Base-by-base conservation (phyloP, 2,797 vertebrate genomes). In the Gymnoscopelus microlampas region DNA sequence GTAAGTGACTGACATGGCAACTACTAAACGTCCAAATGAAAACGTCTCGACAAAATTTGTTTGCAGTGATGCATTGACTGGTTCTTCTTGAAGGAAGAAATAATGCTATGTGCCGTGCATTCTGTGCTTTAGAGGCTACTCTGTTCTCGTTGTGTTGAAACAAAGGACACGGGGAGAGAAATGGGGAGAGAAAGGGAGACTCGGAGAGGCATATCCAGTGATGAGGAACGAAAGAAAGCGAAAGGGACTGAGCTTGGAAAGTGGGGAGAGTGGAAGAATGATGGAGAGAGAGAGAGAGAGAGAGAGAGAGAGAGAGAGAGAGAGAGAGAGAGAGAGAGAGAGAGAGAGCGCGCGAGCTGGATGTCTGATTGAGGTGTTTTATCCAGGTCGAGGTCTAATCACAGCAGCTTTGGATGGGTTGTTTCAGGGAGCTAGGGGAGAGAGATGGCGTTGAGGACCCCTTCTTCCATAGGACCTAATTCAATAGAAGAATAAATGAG, bases 401-500 rank as follows among this genome's bases (percentile, higher is more conserved):
- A 81, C 62, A 51, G 78, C 57, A 73, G 62, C 79, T 39, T 80
- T 61, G 80, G 82, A 84, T 65, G 78, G 53, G 39, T 83, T 80
- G 74, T 89, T 89, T 84, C 73, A 84, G 85, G 85, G 84, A 83
- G 60, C 39, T 1, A 9, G 35, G 39, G 39, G 39, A 44, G 83
- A 82, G 63, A 76, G 80, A 85, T 82, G 82, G 68, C 3, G 80
- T 63, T 75, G 77, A 62, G 73, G 70, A 32, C 87, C 68, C 74
- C 76, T 73, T 68, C 76, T 68, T 89, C 74, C 76, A 76, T 7
- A 64, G 80, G 78, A 88, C 86, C 89, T 87, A 90, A 94, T 93
- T 92, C 91, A 92, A 92, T 90, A 89, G 92, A 86, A 92, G 88
- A 94, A 94, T 93, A 93, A 93, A 94, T 93, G 87, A 92, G 90